These are phyloP conservation scores for Listronotus oregonensis DNA, from an alignment of 1,140 invertebrate species.

Conservation along the genomic window DNA sequence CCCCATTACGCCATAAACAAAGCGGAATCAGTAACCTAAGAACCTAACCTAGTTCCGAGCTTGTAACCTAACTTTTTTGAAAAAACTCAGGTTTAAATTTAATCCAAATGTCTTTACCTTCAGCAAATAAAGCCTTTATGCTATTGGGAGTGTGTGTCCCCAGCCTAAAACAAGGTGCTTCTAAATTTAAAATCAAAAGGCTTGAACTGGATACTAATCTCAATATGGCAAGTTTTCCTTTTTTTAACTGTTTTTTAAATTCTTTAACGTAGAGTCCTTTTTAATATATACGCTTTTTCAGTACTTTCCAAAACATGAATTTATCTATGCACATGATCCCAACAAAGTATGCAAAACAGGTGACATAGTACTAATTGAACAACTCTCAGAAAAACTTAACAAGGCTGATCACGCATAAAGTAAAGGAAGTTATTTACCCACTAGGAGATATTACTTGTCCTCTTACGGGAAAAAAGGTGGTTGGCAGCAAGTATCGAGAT, in stretches of 20 bases:
- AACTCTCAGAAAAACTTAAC: constrained; percentile 73
- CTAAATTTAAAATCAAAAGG: constrained; percentile 72
- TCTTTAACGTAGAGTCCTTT: neutral
- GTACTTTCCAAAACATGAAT: constrained; percentile 77
- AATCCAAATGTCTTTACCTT: constrained; percentile 44
- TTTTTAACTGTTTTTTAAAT: constrained; percentile 15
- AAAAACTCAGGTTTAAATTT: too few species aligned
- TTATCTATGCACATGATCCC: constrained; percentile 77
- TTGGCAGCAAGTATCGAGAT: constrained; percentile 73
- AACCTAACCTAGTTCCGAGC: too few species aligned
- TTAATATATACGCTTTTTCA: constrained; percentile 57
- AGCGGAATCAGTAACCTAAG: too few species aligned
- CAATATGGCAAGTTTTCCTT: constrained; percentile 64
- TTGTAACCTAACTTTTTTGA: too few species aligned
- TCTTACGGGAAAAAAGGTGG: constrained; percentile 78
- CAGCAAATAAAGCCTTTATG: constrained; percentile 51
- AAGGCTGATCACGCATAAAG: constrained; percentile 75
- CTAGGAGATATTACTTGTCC: constrained; percentile 83
- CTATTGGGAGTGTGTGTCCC: constrained; percentile 75
- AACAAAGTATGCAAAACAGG: constrained; percentile 76
- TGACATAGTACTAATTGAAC: constrained; percentile 79
- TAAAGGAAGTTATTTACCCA: constrained; percentile 79
- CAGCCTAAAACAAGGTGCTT: constrained; percentile 72
- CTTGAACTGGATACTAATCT: constrained; percentile 72
- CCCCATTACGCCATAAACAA: too few species aligned